Conservation (phyloP, 2,113 vertebrate species). For the Desmodus rotundus region DNA sequence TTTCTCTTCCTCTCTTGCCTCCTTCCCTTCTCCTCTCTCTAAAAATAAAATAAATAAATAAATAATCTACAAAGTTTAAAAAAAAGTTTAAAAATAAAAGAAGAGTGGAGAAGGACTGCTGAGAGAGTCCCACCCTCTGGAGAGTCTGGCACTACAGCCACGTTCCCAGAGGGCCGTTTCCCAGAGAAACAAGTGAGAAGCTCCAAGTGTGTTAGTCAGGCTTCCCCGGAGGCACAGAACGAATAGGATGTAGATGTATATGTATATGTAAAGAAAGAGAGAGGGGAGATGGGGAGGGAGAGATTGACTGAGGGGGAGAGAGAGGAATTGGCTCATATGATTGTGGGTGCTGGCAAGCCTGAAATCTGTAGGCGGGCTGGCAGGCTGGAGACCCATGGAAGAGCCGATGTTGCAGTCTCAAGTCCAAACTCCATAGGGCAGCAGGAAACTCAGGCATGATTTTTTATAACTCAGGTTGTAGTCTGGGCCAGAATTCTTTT, state of each 20-base stretch:
- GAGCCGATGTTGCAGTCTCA: neutral
- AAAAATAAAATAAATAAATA: too few relatives aligned
- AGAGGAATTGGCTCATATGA: neutral
- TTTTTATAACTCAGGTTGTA: neutral
- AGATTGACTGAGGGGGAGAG: neutral
- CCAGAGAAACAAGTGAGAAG: neutral
- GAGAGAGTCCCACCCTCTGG: neutral
- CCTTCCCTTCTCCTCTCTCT: too few relatives aligned
- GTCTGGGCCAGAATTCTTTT: neutral
- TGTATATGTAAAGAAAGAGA: neutral
- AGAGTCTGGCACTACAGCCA: too few relatives aligned
- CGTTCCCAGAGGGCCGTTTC: neutral
- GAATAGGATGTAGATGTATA: rapidly evolving
- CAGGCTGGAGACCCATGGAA: neutral
- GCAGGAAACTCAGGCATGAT: neutral
- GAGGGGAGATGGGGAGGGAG: neutral
- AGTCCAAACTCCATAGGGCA: neutral
- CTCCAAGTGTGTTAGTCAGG: neutral
- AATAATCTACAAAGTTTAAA: too few relatives aligned
- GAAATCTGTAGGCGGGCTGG: neutral
- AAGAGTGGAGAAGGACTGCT: neutral
- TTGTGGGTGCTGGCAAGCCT: neutral
- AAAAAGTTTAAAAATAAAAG: too few relatives aligned
- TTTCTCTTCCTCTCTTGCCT: too few relatives aligned
- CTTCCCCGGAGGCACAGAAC: neutral